phyloP scores from a whole-genome alignment of 2,888 invertebrate genomes.

The Hirtodrosophila cameraria region DNA sequence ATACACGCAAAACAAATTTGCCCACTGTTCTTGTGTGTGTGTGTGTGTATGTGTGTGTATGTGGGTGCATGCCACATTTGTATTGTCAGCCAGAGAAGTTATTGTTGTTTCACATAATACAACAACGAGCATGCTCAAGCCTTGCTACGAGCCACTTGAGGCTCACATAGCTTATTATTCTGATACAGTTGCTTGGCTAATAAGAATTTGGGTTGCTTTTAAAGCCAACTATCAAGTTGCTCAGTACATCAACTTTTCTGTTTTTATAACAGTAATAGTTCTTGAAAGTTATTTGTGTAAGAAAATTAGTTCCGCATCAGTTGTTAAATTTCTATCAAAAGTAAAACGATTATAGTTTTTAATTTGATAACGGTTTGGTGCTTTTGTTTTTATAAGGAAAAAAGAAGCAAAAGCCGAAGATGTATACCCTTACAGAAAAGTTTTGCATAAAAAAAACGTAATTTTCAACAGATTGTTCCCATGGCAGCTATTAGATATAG shows the following conservation, averaged over 20 bases:
- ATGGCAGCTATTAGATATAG: too few relatives aligned
- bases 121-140: neutral
- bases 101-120: conserved; percentile 16
- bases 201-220: neutral
- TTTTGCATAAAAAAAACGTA: too few relatives aligned
- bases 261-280: neutral
- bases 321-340: too few relatives aligned
- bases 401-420: too few relatives aligned
- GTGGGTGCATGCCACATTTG: conserved; percentile 42
- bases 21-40: conserved; percentile 21
- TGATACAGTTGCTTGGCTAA: conserved; percentile 21
- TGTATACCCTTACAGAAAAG: too few relatives aligned
- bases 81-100: conserved; percentile 40
- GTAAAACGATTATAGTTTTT: too few relatives aligned
- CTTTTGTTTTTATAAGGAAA: too few relatives aligned
- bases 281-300: too few relatives aligned
- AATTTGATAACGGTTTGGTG: too few relatives aligned
- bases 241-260: neutral
- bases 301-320: too few relatives aligned
- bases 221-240: neutral
- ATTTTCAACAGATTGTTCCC: too few relatives aligned
- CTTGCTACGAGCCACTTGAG: conserved; percentile 35
- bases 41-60: too few relatives aligned
- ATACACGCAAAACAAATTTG: conserved; percentile 31
- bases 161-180: conserved; percentile 15